These are phyloP conservation scores for Etheostoma spectabile DNA, from an alignment of 2,113 vertebrate species.

Conservation along the genomic window DNA sequence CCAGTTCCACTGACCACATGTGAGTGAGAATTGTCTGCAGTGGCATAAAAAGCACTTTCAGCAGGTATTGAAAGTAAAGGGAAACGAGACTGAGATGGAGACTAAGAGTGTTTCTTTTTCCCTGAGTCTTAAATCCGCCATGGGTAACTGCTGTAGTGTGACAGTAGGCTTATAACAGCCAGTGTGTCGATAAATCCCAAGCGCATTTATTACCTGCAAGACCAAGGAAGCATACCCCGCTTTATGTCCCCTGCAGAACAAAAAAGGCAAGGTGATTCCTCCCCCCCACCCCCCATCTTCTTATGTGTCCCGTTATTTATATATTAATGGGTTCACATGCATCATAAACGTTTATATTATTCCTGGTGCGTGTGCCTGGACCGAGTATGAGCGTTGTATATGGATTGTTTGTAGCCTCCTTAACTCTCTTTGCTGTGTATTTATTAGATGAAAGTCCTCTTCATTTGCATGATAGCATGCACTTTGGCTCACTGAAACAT, in stretches of 20 bases:
- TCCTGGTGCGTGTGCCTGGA: slow-evolving; percentile 8
- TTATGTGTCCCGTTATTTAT: slow-evolving; percentile 73
- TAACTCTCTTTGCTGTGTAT: slow-evolving; percentile 18
- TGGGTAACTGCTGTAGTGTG: slow-evolving; percentile 78
- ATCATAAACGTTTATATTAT: slow-evolving; percentile 66
- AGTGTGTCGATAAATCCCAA: slow-evolving; percentile 80
- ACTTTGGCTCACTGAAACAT: slow-evolving; percentile 18
- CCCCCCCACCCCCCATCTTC: background rate
- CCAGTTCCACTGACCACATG: slow-evolving; percentile 39
- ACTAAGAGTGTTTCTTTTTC: slow-evolving; percentile 69
- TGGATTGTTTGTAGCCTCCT: slow-evolving; percentile 16
- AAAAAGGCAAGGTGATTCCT: slow-evolving; percentile 54
- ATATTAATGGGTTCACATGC: slow-evolving; percentile 54
- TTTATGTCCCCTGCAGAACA: slow-evolving; percentile 66
- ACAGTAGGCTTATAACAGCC: slow-evolving; percentile 80
- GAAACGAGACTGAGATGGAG: slow-evolving; percentile 66
- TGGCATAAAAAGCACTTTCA: slow-evolving; percentile 39
- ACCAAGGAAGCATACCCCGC: slow-evolving; percentile 56
- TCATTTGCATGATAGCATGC: slow-evolving; percentile 51
- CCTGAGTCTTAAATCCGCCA: slow-evolving; percentile 75
- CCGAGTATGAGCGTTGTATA: slow-evolving; percentile 5
- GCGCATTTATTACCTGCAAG: slow-evolving; percentile 76
- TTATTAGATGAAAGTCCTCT: slow-evolving; percentile 13
- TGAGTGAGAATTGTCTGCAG: slow-evolving; percentile 38
- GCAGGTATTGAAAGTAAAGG: slow-evolving; percentile 47